Evolutionary conservation across 2,113 vertebrate species (phyloP), one percentile per base, ranked within the genome.

Genomic region (Melanocharis versteri): DNA sequence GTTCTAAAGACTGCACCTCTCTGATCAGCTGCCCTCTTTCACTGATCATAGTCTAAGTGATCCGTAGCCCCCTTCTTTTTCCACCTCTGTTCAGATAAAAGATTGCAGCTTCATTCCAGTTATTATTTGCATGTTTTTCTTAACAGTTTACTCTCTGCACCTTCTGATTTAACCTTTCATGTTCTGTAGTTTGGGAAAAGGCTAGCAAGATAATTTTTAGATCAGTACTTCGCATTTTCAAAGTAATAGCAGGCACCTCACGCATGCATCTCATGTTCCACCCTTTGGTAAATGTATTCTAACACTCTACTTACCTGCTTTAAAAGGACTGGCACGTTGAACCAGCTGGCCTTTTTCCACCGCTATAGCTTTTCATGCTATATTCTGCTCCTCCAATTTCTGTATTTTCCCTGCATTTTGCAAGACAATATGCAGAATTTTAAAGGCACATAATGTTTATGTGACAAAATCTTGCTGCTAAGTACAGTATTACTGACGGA

Each of bases 401-500:
- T 73, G 40, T 60, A 83, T 84, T 94, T 93, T 65, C 86, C 56
- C 56, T 66, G 61, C 60, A 78, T 94, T 93, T 96, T 86, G n/a
- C 75, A 90, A 91, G 87, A 90, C n/a, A 89, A 90, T 93, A 96
- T 13, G 35, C 65, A 45, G 79, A 96, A 83, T 69, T 95, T 88
- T 97, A 96, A 77, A 94, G 56, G 5, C 87, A 95, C 66, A 65
- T 83, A 89, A 89, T n/a, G 40, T 94, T 95, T 85, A 78, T 76
- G 70, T 92, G 92, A 96, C 95, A 98, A 85, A 91, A 96, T 88
- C 94, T 96, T 92, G 54, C 95, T 88, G 77, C 90, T 95, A 97
- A 97, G 81, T 97, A 97, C 84, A 94, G 97, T 97, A 97, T 97
- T 97, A 96, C 86, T 98, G 97, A 96, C 1, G 0, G 82, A 95